These are phyloP conservation scores for Geopemphigus sp. DNA, from an alignment of 1,140 invertebrate species.

Conservation along the genomic window DNA sequence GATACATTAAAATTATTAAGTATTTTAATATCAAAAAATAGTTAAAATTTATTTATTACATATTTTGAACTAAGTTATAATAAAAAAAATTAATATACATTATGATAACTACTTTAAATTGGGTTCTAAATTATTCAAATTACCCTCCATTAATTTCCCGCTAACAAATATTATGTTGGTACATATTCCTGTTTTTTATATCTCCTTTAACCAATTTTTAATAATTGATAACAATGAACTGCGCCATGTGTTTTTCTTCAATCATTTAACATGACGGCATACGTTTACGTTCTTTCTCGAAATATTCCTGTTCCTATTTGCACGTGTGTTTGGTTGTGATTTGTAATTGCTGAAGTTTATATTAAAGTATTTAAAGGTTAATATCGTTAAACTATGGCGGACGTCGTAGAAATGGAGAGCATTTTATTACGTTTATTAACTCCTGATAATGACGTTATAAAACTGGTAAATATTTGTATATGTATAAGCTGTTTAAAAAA, in stretches of 20 bases:
- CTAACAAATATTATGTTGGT: neutral
- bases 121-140: too few species aligned
- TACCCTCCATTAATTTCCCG: too few species aligned
- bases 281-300: neutral
- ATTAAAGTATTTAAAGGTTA: neutral
- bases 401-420: neutral
- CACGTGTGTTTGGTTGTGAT: neutral
- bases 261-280: neutral
- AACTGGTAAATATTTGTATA: neutral
- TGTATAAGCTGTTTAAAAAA: too few species aligned
- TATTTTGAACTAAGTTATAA: too few species aligned
- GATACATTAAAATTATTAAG: too few species aligned
- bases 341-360: neutral
- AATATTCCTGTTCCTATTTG: neutral
- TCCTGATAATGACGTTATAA: constrained; percentile 23
- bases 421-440: constrained; percentile 15
- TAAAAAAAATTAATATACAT: too few species aligned
- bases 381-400: neutral
- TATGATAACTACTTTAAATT: too few species aligned
- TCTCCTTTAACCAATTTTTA: neutral
- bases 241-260: constrained; percentile 17
- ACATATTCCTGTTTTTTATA: neutral
- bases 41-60: too few species aligned
- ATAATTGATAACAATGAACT: constrained; percentile 15
- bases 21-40: too few species aligned